phyloP scores from a whole-genome alignment of 1,140 invertebrate species.

The Hormaphis cornu region DNA sequence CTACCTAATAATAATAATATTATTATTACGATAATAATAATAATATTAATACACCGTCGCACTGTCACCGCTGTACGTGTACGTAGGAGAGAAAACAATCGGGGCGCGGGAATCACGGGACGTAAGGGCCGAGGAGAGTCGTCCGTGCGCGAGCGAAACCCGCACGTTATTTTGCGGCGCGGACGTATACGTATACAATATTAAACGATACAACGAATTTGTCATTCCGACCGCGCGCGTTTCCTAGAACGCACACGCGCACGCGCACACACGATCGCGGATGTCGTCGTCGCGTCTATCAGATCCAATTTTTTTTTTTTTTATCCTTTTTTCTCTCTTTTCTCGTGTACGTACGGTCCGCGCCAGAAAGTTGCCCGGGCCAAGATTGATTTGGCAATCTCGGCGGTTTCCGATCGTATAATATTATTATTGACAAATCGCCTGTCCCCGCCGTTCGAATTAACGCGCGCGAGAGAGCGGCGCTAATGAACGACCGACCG shows the following conservation, averaged over 20 bases:
- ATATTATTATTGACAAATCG: slow-evolving; percentile 14
- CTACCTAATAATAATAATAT: no score
- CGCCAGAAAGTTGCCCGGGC: slow-evolving; percentile 10
- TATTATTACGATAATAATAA: no score
- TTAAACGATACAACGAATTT: no score
- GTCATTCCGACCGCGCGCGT: slow-evolving; percentile 10
- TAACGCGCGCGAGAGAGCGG: neutral
- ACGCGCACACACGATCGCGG: neutral
- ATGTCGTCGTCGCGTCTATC: neutral
- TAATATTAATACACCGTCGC: no score
- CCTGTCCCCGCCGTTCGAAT: neutral
- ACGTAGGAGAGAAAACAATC: slow-evolving; percentile 22
- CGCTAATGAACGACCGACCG: slow-evolving; percentile 15
- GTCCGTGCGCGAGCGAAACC: neutral
- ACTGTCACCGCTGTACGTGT: no score
- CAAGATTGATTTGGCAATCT: slow-evolving; percentile 14
- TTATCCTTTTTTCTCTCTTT: neutral
- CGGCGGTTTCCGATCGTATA: no score
- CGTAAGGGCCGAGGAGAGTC: neutral
- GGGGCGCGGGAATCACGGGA: neutral
- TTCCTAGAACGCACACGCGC: neutral
- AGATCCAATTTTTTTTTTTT: neutral
- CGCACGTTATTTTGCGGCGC: neutral
- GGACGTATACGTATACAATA: neutral
- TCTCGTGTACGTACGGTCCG: neutral